A percentile compares a stretch with the other conserved stretches of the same genome.
Evolutionary conservation across 2,113 vertebrate genomes (phyloP).

Genomic region (Plectropomus leopardus): DNA sequence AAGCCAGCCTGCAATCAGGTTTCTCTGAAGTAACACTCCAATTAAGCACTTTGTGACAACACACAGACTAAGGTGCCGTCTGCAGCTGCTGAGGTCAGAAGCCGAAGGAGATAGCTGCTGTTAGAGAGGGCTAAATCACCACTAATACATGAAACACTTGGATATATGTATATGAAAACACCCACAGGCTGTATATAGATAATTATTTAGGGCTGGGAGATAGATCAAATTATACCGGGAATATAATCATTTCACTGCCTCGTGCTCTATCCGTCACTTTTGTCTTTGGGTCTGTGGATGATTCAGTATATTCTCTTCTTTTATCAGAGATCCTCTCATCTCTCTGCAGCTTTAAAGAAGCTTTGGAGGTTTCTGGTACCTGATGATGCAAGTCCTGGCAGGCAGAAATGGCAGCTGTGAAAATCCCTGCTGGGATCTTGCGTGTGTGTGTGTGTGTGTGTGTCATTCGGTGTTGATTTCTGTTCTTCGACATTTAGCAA

Average conservation of each 20-base stretch:
- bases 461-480: not conserved
- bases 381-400: constrained; percentile 65
- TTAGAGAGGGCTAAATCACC: not conserved
- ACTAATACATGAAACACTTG: constrained; percentile 8
- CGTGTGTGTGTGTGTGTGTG: constrained; percentile 5
- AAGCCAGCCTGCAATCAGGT: constrained; percentile 5
- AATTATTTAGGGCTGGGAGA: not conserved
- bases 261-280: not conserved
- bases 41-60: constrained; percentile 12
- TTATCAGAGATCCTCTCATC: constrained; percentile 33
- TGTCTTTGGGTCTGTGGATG: constrained; percentile 12
- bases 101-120: not conserved
- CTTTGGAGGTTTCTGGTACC: constrained; percentile 43
- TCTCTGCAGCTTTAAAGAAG: constrained; percentile 23
- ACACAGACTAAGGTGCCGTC: not conserved
- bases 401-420: constrained; percentile 50
- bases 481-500: not conserved
- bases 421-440: constrained; percentile 37
- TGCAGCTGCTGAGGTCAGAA: not conserved
- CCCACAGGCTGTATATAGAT: not conserved
- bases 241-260: constrained; percentile 11
- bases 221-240: not conserved
- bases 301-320: constrained; percentile 27
- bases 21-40: constrained; percentile 15
- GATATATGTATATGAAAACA: constrained; percentile 15